phyloP scores from a whole-genome alignment of 2,888 invertebrate genomes.

The Orthosia gracilis region DNA sequence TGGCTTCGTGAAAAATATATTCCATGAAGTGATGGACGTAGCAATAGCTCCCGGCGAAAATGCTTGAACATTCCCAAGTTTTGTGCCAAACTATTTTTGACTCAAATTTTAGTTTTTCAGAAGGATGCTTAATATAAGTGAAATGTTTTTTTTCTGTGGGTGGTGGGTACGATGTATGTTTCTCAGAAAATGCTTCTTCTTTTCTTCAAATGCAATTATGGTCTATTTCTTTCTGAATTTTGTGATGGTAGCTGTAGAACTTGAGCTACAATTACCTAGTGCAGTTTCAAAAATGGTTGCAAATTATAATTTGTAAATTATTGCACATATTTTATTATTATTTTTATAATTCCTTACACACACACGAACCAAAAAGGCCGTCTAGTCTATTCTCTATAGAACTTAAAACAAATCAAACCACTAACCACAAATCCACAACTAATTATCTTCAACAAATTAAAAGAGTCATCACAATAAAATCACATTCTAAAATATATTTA shows the following conservation, averaged over 20 bases:
- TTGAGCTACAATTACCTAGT: not conserved
- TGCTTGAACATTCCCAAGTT: conserved; percentile 67
- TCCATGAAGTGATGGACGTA: conserved; percentile 70
- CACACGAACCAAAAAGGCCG: not conserved
- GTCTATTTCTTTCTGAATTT: too few species aligned
- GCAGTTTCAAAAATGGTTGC: too few species aligned
- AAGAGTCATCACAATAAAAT: conserved; percentile 11
- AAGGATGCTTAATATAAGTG: not conserved
- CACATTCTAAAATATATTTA: conserved; percentile 7
- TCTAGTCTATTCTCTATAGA: not conserved
- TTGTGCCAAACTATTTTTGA: conserved; percentile 37
- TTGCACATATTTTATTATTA: not conserved
- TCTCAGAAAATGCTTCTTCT: not conserved
- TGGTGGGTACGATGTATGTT: not conserved
- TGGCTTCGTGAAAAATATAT: conserved; percentile 83
- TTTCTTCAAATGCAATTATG: too few species aligned
- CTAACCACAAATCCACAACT: not conserved
- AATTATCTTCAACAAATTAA: conserved; percentile 2
- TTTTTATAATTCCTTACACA: too few species aligned
- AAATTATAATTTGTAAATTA: not conserved
- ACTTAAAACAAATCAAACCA: not conserved
- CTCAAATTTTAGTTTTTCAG: conserved; percentile 18
- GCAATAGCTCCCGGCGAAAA: conserved; percentile 66
- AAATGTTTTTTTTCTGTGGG: not conserved
- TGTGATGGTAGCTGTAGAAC: not conserved